Conservation (phyloP, 2,113 vertebrate species). For the Syngnathus floridae region DNA sequence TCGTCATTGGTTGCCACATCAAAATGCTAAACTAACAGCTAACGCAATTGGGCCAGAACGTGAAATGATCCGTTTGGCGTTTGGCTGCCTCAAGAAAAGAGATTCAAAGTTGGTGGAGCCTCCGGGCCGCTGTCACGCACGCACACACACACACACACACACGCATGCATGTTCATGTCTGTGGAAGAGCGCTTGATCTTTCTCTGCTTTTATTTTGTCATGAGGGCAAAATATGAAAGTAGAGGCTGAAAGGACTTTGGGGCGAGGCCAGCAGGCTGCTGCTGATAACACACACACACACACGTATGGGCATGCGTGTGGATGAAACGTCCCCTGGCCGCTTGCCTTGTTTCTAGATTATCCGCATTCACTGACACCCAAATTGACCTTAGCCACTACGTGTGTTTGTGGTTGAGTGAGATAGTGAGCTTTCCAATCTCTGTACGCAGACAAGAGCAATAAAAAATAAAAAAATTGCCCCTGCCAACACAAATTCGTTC, state of each 20-base stretch:
- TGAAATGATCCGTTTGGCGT: background rate
- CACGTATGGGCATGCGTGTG: background rate
- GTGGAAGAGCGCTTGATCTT: slow-evolving; percentile 4
- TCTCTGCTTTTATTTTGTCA: background rate
- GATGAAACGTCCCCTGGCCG: slow-evolving; percentile 11
- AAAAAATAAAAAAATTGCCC: slow-evolving; percentile 48
- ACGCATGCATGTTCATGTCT: slow-evolving; percentile 6
- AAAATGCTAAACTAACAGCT: background rate
- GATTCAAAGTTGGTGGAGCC: background rate
- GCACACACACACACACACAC: background rate
- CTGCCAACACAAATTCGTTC: slow-evolving; percentile 43
- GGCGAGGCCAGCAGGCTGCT: slow-evolving; percentile 10
- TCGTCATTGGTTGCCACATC: background rate
- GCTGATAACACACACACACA: slow-evolving; percentile 19
- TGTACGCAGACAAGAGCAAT: slow-evolving; percentile 31
- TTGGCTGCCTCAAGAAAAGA: background rate
- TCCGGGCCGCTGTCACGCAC: background rate
- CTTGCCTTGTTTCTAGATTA: slow-evolving; percentile 20
- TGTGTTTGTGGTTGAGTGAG: background rate
- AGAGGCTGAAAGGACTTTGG: slow-evolving; percentile 18
- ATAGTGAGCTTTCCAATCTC: slow-evolving; percentile 37
- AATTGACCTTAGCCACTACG: background rate
- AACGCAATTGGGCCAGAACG: background rate
- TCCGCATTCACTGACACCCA: slow-evolving; percentile 16
- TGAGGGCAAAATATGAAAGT: slow-evolving; percentile 15